Evolutionary conservation across 2,888 invertebrate genomes (phyloP).

Genomic region (Diaphora mendica): DNA sequence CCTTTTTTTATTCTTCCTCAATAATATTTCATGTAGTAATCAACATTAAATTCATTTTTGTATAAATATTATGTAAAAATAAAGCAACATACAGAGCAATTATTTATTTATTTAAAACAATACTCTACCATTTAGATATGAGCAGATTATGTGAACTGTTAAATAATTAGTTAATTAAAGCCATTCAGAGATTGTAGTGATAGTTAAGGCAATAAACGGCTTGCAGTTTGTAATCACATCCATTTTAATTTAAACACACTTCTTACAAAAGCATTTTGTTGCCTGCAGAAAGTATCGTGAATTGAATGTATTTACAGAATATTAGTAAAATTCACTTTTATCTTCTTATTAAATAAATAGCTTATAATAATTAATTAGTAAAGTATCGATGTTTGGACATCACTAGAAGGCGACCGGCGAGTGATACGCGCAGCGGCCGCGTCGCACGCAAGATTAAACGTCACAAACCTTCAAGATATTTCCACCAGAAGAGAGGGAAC

Average conservation of each 20-base stretch:
- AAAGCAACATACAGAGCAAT: too few species aligned
- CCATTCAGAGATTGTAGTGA: too few species aligned
- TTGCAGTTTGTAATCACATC: too few species aligned
- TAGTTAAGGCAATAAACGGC: too few species aligned
- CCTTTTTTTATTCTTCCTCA: not conserved
- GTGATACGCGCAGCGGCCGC: constrained; percentile 82
- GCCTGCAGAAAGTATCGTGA: too few species aligned
- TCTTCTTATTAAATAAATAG: not conserved
- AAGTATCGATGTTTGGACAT: constrained; percentile 46
- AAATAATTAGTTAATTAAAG: too few species aligned
- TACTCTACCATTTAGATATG: not conserved
- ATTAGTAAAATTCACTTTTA: not conserved
- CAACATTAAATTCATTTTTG: too few species aligned
- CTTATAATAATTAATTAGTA: not conserved
- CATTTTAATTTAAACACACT: not conserved
- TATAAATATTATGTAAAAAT: too few species aligned
- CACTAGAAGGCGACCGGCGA: constrained; percentile 69
- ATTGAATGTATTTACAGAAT: not conserved
- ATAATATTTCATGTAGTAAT: too few species aligned
- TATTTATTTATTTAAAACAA: too few species aligned
- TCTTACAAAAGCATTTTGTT: not conserved
- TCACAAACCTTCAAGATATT: constrained; percentile 82
- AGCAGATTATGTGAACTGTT: not conserved
- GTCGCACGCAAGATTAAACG: constrained; percentile 86
- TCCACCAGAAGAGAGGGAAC: constrained; percentile 59